These are phyloP conservation scores for Sebastes itinus DNA, from an alignment of 2,797 vertebrate species.

Conservation along the genomic window DNA sequence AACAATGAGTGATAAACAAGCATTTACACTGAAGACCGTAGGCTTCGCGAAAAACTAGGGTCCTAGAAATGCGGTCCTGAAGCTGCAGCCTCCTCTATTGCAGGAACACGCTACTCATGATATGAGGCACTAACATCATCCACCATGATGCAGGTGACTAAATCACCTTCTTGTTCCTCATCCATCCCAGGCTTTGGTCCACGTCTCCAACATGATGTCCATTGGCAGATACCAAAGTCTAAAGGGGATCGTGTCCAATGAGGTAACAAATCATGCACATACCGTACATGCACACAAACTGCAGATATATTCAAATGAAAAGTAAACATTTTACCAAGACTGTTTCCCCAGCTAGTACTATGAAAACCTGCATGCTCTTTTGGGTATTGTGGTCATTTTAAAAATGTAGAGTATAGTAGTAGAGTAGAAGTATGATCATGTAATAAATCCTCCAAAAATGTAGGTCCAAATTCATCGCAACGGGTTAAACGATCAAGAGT, in stretches of 20 bases:
- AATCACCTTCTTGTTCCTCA: not conserved
- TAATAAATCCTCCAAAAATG: not conserved
- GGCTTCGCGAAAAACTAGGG: too few species aligned
- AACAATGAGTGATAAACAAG: too few species aligned
- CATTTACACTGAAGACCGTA: too few species aligned
- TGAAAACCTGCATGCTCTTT: not conserved
- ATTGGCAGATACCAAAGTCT: constrained; percentile 55
- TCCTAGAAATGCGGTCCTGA: too few species aligned
- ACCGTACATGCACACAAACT: not conserved
- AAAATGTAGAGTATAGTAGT: not conserved
- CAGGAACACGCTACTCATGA: fast-evolving
- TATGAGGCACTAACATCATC: not conserved
- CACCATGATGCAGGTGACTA: not conserved
- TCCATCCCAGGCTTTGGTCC: constrained; percentile 65
- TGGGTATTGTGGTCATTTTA: not conserved
- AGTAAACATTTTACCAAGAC: not conserved
- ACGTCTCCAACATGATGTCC: constrained; percentile 69
- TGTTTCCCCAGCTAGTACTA: not conserved
- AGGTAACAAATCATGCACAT: constrained; percentile 49
- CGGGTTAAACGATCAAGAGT: not conserved
- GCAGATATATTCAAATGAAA: not conserved
- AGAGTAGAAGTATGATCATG: not conserved
- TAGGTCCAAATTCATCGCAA: not conserved
- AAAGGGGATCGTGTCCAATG: constrained; percentile 57
- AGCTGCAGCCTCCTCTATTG: too few species aligned